Percentiles rank a stretch among this genome's conserved stretches.
These are phyloP conservation scores for Eublepharis macularius DNA, from an alignment of 2,113 vertebrate genomes.

Conservation along the genomic window DNA sequence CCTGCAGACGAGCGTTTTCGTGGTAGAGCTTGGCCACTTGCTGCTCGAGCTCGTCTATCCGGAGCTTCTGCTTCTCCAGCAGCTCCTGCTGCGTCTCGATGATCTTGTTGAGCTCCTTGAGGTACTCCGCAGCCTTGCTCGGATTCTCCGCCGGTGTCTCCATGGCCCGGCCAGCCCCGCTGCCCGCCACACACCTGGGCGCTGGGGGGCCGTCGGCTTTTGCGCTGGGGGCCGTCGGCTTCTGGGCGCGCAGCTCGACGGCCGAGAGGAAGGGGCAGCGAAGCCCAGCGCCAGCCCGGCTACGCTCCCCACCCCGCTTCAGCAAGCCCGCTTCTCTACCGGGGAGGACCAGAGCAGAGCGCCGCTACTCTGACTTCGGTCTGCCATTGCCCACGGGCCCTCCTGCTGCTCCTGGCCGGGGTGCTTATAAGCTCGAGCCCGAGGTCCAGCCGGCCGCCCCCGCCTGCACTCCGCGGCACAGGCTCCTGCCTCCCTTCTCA, in stretches of 20 bases:
- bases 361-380: constrained; percentile 18
- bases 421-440: not conserved
- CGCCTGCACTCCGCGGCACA: not conserved
- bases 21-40: constrained; percentile 86
- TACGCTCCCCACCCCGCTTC: too few species aligned
- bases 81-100: constrained; percentile 92
- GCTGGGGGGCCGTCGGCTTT: constrained; percentile 19
- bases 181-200: constrained; percentile 45
- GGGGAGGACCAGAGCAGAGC: constrained; percentile 26
- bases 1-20: constrained; percentile 84
- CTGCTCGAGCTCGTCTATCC: constrained; percentile 89
- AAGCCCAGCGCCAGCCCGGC: not conserved
- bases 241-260: constrained; percentile 35
- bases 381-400: constrained; percentile 60
- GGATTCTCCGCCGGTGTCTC: constrained; percentile 88
- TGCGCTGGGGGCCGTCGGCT: constrained; percentile 4
- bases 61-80: constrained; percentile 85
- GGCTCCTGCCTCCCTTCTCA: not conserved
- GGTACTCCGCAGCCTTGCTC: constrained; percentile 88
- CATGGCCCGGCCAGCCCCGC: constrained; percentile 76
- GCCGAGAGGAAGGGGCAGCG: constrained; percentile 44
- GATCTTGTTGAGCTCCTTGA: constrained; percentile 85
- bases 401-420: not conserved
- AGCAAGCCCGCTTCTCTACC: constrained; percentile 26
- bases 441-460: not conserved